Evolutionary conservation across 2,797 vertebrate species (phyloP).

Genomic region (Phoxinus dragarum): DNA sequence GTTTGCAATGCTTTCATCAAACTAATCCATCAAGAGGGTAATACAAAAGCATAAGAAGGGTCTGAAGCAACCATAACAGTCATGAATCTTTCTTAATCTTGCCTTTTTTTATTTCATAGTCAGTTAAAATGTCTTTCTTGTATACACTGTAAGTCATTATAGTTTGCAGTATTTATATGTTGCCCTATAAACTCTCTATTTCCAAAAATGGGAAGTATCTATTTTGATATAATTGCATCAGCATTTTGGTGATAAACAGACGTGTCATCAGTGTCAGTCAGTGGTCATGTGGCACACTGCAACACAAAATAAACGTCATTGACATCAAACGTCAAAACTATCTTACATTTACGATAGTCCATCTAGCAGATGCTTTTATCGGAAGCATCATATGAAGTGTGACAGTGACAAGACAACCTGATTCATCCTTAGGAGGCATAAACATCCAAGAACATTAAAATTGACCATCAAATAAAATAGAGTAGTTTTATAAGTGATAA

Average conservation of each 20-base stretch:
- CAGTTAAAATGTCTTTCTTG: not conserved
- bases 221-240: constrained; percentile 7
- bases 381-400: not conserved
- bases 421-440: not conserved
- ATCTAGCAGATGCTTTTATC: not conserved
- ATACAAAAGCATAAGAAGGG: not conserved
- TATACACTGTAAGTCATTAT: not conserved
- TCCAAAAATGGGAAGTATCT: constrained; percentile 37
- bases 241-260: constrained; percentile 14
- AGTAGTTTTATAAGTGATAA: not conserved
- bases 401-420: not conserved
- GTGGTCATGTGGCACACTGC: not conserved
- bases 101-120: not conserved
- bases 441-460: not conserved
- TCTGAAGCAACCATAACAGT: not conserved
- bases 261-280: constrained; percentile 20
- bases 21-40: not conserved
- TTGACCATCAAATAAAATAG: not conserved
- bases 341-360: not conserved
- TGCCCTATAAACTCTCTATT: constrained; percentile 5
- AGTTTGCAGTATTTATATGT: not conserved
- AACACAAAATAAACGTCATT: not conserved
- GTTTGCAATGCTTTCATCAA: constrained; percentile 4
- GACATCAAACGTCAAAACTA: not conserved
- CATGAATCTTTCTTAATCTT: not conserved